phyloP scores from a whole-genome alignment of 2,113 vertebrate species.

The Hyla sarda region DNA sequence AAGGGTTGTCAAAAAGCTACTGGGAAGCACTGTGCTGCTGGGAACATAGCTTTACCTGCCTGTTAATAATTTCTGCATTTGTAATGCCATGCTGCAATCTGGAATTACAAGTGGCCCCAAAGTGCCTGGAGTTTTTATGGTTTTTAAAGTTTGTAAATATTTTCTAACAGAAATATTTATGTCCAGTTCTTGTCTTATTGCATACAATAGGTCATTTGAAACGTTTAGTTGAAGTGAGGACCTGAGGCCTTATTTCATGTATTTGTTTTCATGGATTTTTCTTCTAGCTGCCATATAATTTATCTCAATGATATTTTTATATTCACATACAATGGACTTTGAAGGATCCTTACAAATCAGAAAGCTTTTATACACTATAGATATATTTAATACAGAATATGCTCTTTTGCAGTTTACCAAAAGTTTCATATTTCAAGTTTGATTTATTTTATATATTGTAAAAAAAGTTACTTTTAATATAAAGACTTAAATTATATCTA shows the following conservation, averaged over 20 bases:
- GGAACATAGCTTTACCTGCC: slow-evolving; percentile 31
- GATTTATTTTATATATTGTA: slow-evolving; percentile 60
- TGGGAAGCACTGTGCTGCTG: slow-evolving; percentile 34
- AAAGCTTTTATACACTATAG: slow-evolving; percentile 57
- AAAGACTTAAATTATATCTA: slow-evolving; percentile 56
- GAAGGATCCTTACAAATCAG: slow-evolving; percentile 25
- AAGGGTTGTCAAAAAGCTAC: neutral
- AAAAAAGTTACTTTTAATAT: slow-evolving; percentile 60
- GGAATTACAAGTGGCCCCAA: slow-evolving; percentile 35
- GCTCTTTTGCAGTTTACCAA: slow-evolving; percentile 57
- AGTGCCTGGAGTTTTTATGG: slow-evolving; percentile 47
- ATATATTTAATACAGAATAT: slow-evolving; percentile 59
- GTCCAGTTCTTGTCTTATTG: slow-evolving; percentile 14
- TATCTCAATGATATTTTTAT: slow-evolving; percentile 20
- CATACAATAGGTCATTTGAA: slow-evolving; percentile 42
- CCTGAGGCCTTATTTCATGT: neutral
- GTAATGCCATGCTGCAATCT: slow-evolving; percentile 38
- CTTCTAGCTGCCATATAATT: slow-evolving; percentile 43
- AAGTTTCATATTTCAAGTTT: slow-evolving; percentile 52
- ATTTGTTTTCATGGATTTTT: neutral
- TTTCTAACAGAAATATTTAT: slow-evolving; percentile 55
- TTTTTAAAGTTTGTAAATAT: slow-evolving; percentile 50
- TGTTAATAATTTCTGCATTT: slow-evolving; percentile 24
- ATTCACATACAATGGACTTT: slow-evolving; percentile 32
- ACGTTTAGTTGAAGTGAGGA: slow-evolving; percentile 9